Base-by-base conservation (phyloP, 2,888 invertebrate genomes). In the Masnerella sp. region DNA sequence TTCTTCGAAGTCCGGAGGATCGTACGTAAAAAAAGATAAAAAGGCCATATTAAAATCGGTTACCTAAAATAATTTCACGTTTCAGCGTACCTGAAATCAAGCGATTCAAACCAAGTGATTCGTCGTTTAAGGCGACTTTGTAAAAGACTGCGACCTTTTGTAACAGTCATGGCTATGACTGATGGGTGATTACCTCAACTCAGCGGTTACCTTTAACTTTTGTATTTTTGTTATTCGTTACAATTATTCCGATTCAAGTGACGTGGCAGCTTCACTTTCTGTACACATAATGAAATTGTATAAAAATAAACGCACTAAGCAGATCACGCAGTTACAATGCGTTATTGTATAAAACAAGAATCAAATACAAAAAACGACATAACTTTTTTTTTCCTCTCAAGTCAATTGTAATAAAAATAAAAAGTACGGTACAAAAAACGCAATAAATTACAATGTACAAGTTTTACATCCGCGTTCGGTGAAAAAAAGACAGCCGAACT, bases 81-180 rank as follows among this genome's bases (percentile, higher is more conserved):
- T 68, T 68, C 59, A 68, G 51, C 43, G 59, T 68, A 59, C 59
- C 42, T 68, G 51, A 17, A 20, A 38, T 30, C 30, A 30, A 30
- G 18, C 18, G 51, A 59, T 59, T 34, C 20, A 58, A 68, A 68
- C 3, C 3, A 51, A 59, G 9, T 40, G 30, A 28, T 15, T 65
- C 56, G 49, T 56, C 22, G 32, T 40, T 0, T 65, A 54, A 54
- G 47, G 0, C 17, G 9, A 34, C 12, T 18, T 14, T 3, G 20
- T 8, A 4, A 40, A 64, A 64, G 64, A 64, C 64, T 64, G 64
- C n/a, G n/a, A n/a, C n/a, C n/a, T n/a, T n/a, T n/a, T n/a, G n/a
- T n/a, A 59, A n/a, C 12, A 45, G 43, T 25, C 43, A 12, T 12
- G 3, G n/a, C n/a, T n/a, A n/a, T n/a, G 34, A 34, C 11, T 32